These are phyloP conservation scores for Anseranas semipalmata DNA, from an alignment of 2,113 vertebrate genomes.

Conservation along the genomic window DNA sequence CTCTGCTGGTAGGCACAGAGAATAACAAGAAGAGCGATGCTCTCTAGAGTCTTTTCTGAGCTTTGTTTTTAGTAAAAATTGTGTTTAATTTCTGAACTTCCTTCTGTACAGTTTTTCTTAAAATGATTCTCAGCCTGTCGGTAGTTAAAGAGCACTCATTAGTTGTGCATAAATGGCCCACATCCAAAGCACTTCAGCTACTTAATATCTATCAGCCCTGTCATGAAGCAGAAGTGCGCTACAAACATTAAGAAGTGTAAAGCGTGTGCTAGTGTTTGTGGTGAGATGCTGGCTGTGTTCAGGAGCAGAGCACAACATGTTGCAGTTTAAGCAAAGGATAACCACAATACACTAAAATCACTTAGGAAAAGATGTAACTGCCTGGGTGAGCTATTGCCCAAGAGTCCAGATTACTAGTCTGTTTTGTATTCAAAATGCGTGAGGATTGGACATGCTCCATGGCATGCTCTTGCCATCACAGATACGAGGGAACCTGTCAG, in stretches of 20 bases:
- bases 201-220: not conserved
- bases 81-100: not conserved
- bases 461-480: not conserved
- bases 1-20: not conserved
- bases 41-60: not conserved
- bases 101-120: not conserved
- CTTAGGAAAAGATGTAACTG: not conserved
- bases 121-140: not conserved
- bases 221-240: not conserved
- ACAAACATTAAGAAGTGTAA: not conserved
- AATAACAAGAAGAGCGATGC: not conserved
- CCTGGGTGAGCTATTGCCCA: not conserved
- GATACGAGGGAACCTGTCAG: not conserved
- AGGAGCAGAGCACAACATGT: not conserved
- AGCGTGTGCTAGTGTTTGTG: not conserved
- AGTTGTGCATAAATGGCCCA: not conserved
- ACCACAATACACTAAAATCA: not conserved
- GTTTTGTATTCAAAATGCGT: not conserved
- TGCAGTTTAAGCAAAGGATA: not conserved
- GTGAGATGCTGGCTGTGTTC: not conserved
- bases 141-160: not conserved
- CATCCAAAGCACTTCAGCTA: not conserved
- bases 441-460: not conserved
- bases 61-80: not conserved
- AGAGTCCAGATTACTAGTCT: not conserved